Percentiles rank a stretch among this genome's conserved stretches.
phyloP scores from a whole-genome alignment of 2,888 invertebrate genomes.

The Metallyticus violacea region DNA sequence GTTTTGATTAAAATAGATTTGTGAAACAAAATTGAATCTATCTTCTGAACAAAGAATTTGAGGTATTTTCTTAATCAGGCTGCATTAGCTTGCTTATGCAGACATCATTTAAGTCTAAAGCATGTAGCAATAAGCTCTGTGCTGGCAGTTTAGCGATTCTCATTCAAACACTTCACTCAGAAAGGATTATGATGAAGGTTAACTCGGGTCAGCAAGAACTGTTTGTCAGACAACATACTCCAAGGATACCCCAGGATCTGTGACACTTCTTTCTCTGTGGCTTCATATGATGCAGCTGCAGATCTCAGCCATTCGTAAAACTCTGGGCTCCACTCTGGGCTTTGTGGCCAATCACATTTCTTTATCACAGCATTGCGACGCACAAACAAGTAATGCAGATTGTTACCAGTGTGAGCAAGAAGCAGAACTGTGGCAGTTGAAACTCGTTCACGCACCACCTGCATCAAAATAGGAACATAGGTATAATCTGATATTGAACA shows the following conservation, averaged over 20 bases:
- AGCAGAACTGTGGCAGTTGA: slow-evolving; percentile 74
- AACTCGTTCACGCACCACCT: slow-evolving; percentile 72
- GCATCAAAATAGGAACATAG: slow-evolving; percentile 25
- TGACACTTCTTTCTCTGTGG: slow-evolving; percentile 66
- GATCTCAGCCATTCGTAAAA: slow-evolving; percentile 64
- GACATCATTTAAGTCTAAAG: neutral
- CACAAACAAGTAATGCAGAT: slow-evolving; percentile 61
- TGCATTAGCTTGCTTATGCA: neutral
- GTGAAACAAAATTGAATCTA: too few species aligned
- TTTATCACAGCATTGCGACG: slow-evolving; percentile 69
- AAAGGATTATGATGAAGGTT: slow-evolving; percentile 18
- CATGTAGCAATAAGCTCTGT: neutral
- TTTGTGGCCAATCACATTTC: slow-evolving; percentile 64
- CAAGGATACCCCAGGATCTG: slow-evolving; percentile 64
- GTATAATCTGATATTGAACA: too few species aligned
- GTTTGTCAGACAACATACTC: slow-evolving; percentile 63
- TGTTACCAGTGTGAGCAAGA: slow-evolving; percentile 62
- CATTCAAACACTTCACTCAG: neutral
- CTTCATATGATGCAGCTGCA: slow-evolving; percentile 61
- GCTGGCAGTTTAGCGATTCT: neutral
- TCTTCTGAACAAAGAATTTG: too few species aligned
- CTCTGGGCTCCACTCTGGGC: slow-evolving; percentile 64
- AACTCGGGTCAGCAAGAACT: slow-evolving; percentile 49
- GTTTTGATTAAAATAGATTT: too few species aligned
- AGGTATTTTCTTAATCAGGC: neutral